phyloP scores from a whole-genome alignment of 2,113 vertebrate genomes.

The Rhynchomys soricoides region DNA sequence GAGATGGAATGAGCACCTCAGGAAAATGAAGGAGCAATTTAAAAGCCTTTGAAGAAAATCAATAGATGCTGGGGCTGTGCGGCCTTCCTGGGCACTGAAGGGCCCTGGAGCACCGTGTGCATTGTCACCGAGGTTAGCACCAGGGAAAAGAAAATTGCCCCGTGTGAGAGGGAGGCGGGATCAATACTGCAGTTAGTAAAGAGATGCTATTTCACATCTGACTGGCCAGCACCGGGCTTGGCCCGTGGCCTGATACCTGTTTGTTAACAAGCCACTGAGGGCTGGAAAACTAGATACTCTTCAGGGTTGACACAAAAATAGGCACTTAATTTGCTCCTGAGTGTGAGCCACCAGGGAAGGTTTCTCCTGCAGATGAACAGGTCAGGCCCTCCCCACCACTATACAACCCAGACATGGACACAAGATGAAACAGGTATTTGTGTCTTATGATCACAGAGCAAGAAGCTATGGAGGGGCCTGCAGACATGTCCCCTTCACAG shows the following conservation, averaged over 20 bases:
- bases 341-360: constrained; percentile 85
- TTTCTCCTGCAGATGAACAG: constrained; percentile 84
- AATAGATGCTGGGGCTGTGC: constrained; percentile 87
- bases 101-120: constrained; percentile 85
- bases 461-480: background rate
- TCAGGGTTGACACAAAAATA: constrained; percentile 88
- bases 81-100: constrained; percentile 86
- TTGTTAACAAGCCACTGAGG: constrained; percentile 94
- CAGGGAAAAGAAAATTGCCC: constrained; percentile 89
- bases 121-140: constrained; percentile 89
- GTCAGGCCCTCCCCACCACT: constrained; percentile 83
- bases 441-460: background rate
- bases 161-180: constrained; percentile 87
- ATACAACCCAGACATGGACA: constrained; percentile 50
- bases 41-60: constrained; percentile 93
- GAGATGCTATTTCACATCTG: constrained; percentile 99
- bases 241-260: constrained; percentile 88
- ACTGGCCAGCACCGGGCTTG: constrained; percentile 90
- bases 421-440: background rate
- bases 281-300: constrained; percentile 90
- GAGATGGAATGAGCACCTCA: constrained; percentile 89
- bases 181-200: constrained; percentile 96
- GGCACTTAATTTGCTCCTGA: constrained; percentile 89
- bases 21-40: constrained; percentile 92
- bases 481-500: background rate